Base-by-base conservation (phyloP, 2,113 vertebrate species). In the Lamprotornis superbus region DNA sequence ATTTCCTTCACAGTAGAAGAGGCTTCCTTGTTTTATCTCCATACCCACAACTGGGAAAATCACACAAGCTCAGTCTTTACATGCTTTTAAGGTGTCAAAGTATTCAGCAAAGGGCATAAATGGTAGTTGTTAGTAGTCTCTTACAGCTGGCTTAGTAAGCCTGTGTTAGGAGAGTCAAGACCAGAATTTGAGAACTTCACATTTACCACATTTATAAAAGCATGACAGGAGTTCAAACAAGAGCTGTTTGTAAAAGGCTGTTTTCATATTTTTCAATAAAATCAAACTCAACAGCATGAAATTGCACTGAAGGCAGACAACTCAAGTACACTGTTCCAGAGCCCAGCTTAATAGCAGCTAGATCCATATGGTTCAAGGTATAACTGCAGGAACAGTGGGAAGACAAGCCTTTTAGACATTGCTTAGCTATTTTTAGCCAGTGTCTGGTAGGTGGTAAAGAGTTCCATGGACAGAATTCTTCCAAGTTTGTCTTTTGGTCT, bases 1-100 rank as follows among this genome's bases (percentile, higher is more conserved):
- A 47, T 20, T 77, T 67, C 55, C 68, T 59, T 20, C 59, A 49
- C 11, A 56, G 25, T 3, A 50, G 19, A 67, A 17, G 31, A 80
- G 13, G 33, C 3, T 70, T 81, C 37, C 30, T 47, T 69, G 28
- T 25, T 75, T 77, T 71, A 50, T 21, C 10, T 56, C 74, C 52
- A 59, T 7, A 75, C 3, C 12, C 20, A 65, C 3, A 5, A 64
- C 23, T 5, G 15, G 6, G 23, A 61, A 90, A 88, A 52, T 5
- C 5, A 76, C 0, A 1, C 7, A 75, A 70, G 5, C 4, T 14
- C 59, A 53, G 37, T 13, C 55, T 46, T 69, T 6, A 50, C 0
- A 0, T 22, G 14, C 23, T 86, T 56, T 80, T 77, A 50, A 74
- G 46, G 39, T 37, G 5, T 8, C n/a, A 61, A 52, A 60, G 11